Evolutionary conservation across 30 jellyfish, hydroid and myxozoan species (phyloP), one percentile per base, ranked within the genome.

Genomic region (Aurelia sp.): DNA sequence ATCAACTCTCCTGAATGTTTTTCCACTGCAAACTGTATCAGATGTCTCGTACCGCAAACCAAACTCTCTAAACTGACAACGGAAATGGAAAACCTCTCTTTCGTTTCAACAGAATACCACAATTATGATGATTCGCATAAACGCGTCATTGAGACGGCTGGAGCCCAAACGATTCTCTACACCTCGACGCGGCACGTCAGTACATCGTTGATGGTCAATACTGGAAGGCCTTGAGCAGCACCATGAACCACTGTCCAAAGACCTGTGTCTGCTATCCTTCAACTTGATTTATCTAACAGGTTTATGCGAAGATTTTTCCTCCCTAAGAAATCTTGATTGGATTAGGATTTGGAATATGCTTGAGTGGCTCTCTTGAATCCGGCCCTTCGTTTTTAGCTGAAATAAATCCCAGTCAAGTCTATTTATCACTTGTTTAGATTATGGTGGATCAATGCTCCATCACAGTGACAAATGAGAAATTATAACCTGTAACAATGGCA

Each of bases 241-340:
- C 55, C 55, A 44, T 13, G 9, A 44, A 44, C 55, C 9, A 44
- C 55, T 44, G 55, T 44, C 55, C 55, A 44, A 3, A 44, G 55
- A 44, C 55, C 9, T 44, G 12, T 76, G 53, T 63, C 61, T 38
- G 52, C 93, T 40, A 41, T 35, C 53, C 70, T 62, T 66, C 84
- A 67, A 70, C 60, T 67, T 74, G 93, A 73, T 73, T 84, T 31
- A 64, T 72, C 63, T 84, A 84, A 72, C 93, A 84, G 88, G 93
- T 76, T 84, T 84, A 72, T 62, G 88, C 31, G 67, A 19, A 72
- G 88, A 68, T 76, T 68, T 84, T 77, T 69, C 72, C 70, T 70
- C 79, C 87, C 78, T 67, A 71, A 73, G 88, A 63, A 77, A 84
- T 74, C 87, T 68, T 84, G 93, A 84, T 84, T 84, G 88, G 93